phyloP scores from a whole-genome alignment of 2,113 vertebrate genomes.

The Carettochelys insculpta region DNA sequence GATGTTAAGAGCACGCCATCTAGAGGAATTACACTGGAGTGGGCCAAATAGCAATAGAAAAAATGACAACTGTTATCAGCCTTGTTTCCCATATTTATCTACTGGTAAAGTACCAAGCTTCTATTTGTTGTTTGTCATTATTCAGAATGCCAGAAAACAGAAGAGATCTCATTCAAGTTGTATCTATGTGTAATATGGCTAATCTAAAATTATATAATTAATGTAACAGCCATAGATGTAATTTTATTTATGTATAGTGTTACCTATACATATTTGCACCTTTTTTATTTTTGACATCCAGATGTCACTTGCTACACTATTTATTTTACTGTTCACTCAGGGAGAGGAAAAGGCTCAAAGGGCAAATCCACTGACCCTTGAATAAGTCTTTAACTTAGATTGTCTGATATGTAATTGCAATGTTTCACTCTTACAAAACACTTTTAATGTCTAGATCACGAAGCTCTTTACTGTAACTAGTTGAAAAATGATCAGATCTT shows the following conservation, averaged over 20 bases:
- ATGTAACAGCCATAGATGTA: neutral
- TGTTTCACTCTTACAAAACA: neutral
- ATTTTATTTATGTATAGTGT: neutral
- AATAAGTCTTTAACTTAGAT: neutral
- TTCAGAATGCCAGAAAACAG: neutral
- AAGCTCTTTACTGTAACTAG: neutral
- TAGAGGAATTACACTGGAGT: neutral
- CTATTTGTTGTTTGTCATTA: neutral
- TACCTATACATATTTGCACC: neutral
- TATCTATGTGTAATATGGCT: neutral
- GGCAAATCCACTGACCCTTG: neutral
- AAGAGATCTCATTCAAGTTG: neutral
- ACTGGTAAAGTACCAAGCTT: neutral
- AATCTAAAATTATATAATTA: neutral
- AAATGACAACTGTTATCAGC: neutral
- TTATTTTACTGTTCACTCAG: neutral
- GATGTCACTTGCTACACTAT: neutral
- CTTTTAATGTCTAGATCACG: neutral
- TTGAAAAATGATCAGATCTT: constrained; percentile 5
- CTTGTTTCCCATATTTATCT: neutral
- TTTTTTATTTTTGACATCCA: neutral
- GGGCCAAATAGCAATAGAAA: neutral
- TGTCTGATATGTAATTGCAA: neutral
- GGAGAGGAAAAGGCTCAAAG: neutral
- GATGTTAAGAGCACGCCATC: neutral